phyloP scores from a whole-genome alignment of 1,140 invertebrate genomes.

The Myzus persicae region DNA sequence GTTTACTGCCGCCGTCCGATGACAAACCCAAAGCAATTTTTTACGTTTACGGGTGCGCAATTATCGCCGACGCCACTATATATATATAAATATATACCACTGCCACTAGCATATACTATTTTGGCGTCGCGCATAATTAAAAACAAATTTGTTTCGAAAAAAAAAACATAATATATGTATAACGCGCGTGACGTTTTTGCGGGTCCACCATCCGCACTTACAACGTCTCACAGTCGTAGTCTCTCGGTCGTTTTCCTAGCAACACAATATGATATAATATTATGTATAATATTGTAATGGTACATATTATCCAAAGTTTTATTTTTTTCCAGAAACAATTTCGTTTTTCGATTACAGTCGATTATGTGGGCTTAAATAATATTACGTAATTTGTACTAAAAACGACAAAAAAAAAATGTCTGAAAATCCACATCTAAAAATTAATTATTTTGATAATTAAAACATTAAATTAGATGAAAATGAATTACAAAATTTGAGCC shows the following conservation, averaged over 20 bases:
- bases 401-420: no score
- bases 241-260: background rate
- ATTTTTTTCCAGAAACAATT: background rate
- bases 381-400: no score
- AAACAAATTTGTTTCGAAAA: background rate
- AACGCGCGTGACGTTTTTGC: background rate
- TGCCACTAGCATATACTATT: background rate
- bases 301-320: background rate
- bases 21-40: background rate
- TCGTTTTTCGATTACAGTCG: background rate
- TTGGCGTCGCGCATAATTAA: background rate
- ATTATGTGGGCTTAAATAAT: no score
- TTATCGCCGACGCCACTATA: background rate
- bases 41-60: background rate
- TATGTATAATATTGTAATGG: no score
- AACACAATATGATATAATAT: background rate
- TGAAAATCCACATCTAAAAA: no score
- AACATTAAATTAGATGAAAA: no score
- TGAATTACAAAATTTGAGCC: no score
- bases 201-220: background rate
- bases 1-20: background rate
- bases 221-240: background rate
- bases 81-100: background rate
- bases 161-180: background rate
- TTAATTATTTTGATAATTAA: no score